Base-by-base conservation (phyloP, 1,140 invertebrate species). In the Heterodera schachtii region DNA sequence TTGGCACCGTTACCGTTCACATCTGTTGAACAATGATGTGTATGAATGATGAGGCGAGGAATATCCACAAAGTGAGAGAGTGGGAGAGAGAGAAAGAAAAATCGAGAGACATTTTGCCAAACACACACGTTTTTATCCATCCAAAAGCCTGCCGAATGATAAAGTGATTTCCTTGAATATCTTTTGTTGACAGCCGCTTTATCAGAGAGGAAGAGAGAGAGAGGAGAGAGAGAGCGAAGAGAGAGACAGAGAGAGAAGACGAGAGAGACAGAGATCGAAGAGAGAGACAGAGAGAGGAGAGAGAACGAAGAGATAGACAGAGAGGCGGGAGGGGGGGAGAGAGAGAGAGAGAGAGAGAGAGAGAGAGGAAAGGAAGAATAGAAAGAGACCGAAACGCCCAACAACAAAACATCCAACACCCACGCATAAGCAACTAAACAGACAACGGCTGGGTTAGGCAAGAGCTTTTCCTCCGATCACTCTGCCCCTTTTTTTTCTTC, bases 1-100 rank as follows among this genome's bases (percentile, higher is more conserved):
- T 64, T 78, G 77, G 77, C 44, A 70, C 21, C 77, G 77, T n/a
- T 78, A 78, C 41, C 52, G 70, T 43, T 78, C 77, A 13, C 77
- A 78, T 69, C 44, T 78, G 64, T 13, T 69, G 13, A 64, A 78
- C 31, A 69, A 78, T 9, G 64, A 78, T 46, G 77, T 69, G 0
- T 64, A 78, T 49, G 64, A 70, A 78, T 31, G 47, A 64, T 70
- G 0, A 41, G 19, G 11, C 31, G 11, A 11, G 52, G 52, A 52
- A 8, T 13, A n/a, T 21, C 3, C 31, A 31, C 31, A 31, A 43
- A 19, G n/a, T 19, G 67, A 19, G 7, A 16, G 67, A 69, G n/a
- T 0, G 41, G 67, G 67, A 3, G 16, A 69, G 67, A 16, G 41
- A 69, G 16, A 1, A 43, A 7, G 67, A 31, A 46, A 71, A 71